Evolutionary conservation across 2,797 vertebrate genomes (phyloP), one percentile per base, ranked within the genome.

Genomic region (Hyperoplus immaculatus): DNA sequence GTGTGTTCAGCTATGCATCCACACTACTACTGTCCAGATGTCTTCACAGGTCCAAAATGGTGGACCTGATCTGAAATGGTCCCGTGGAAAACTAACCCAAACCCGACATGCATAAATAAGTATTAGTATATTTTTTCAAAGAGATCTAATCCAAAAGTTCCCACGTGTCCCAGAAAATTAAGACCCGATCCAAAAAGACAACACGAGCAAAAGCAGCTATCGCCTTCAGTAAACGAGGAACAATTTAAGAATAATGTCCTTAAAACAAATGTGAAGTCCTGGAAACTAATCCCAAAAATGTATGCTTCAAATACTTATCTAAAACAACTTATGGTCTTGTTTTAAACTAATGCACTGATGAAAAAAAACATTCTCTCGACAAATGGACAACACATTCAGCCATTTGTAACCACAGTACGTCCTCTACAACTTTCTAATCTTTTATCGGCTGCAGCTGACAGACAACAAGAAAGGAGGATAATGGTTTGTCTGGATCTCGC

Each of bases 401-500:
- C 56, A 68, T 72, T 41, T 55, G 36, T 56, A 57, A 66, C 72
- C 76, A 83, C 64, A 53, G 72, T 69, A 78, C 62, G 71, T 55
- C 65, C 46, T 68, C 59, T 13, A n/a, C 46, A 66, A 70, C 59
- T 76, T 77, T 84, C 84, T 91, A 92, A 92, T 91, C 92, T 94
- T 76, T 67, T 53, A 86, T 82, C 60, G 47, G 83, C 82, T 81
- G 82, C 57, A 88, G 85, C 70, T 88, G 92, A 95, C 83, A 88
- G 76, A 90, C 89, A 90, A 86, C 89, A 93, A 92, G 75, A 87
- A 90, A 76, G 80, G 56, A 83, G 86, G 91, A 94, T 94, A 92
- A 92, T 43, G 45, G 74, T 39, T 55, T 65, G 45, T 69, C 38
- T 58, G 46, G 3, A 47, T 51, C 78, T 65, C 77, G 54, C 47